These are phyloP conservation scores for Norana najaformis DNA, from an alignment of 2,888 invertebrate genomes.

Conservation along the genomic window DNA sequence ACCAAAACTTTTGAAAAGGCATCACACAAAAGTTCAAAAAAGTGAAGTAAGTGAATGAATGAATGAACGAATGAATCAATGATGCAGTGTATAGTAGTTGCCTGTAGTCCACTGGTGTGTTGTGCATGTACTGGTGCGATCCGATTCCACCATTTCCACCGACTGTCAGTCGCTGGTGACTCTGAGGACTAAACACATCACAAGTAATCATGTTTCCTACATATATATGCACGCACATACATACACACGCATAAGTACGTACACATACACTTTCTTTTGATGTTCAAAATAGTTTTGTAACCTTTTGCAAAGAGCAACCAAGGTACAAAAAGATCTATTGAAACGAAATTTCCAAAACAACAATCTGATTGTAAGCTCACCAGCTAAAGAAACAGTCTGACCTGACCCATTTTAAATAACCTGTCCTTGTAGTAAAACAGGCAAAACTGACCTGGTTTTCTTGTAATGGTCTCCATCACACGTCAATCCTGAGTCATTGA, in stretches of 20 bases:
- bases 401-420: neutral
- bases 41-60: too few species aligned
- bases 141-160: slow-evolving; percentile 59
- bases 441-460: slow-evolving; percentile 49
- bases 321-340: too few species aligned
- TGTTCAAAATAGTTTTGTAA: too few species aligned
- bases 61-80: neutral
- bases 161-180: slow-evolving; percentile 57
- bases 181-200: slow-evolving; percentile 52
- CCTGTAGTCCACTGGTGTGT: slow-evolving; percentile 62
- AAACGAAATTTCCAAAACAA: too few species aligned
- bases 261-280: neutral
- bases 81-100: slow-evolving; percentile 44
- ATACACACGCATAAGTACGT: neutral
- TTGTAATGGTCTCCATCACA: slow-evolving; percentile 51
- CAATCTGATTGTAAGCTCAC: too few species aligned
- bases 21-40: too few species aligned
- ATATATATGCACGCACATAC: neutral
- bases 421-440: neutral
- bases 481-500: slow-evolving; percentile 60
- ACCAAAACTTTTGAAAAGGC: too few species aligned
- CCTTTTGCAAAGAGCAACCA: too few species aligned
- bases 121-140: slow-evolving; percentile 60
- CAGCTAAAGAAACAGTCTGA: too few species aligned
- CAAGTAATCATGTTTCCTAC: neutral